Evolutionary conservation across 1,140 invertebrate genomes (phyloP).

Genomic region (Drosophila athabasca): DNA sequence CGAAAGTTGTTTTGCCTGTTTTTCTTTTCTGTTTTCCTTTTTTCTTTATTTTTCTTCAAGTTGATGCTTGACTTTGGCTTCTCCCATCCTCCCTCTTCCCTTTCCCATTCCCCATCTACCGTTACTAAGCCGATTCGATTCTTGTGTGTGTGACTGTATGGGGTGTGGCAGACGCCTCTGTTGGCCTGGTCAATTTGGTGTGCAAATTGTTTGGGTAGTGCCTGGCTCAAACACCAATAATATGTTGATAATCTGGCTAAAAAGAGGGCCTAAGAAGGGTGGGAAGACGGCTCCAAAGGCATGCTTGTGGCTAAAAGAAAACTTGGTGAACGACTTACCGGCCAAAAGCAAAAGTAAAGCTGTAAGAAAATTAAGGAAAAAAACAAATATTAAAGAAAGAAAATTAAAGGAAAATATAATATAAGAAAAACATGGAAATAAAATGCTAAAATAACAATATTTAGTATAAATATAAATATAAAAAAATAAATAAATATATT

Average conservation of each 20-base stretch:
- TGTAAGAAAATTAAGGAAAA: conserved; percentile 42
- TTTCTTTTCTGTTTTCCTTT: conserved; percentile 24
- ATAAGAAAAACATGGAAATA: neutral
- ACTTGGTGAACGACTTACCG: conserved; percentile 52
- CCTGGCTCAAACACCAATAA: conserved; percentile 61
- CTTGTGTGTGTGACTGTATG: conserved; percentile 36
- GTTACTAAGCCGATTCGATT: conserved; percentile 58
- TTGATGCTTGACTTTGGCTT: conserved; percentile 67
- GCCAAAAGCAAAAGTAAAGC: conserved; percentile 64
- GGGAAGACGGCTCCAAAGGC: too few relatives aligned
- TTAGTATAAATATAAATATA: neutral
- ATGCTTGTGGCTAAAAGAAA: conserved; percentile 4
- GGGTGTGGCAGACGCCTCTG: conserved; percentile 40
- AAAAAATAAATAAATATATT: neutral
- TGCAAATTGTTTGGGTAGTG: conserved; percentile 71
- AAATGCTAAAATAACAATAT: neutral
- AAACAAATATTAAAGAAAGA: conserved; percentile 10
- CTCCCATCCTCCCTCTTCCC: conserved; percentile 30
- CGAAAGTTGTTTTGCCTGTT: conserved; percentile 64
- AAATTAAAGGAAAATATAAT: conserved; percentile 4
- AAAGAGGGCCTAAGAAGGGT: conserved; percentile 21
- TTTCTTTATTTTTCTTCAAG: conserved; percentile 28
- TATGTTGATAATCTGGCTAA: conserved; percentile 48
- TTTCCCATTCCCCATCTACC: conserved; percentile 26
- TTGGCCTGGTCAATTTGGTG: conserved; percentile 63